Evolutionary conservation across 2,888 invertebrate species (phyloP), one percentile per base, ranked within the genome.

Genomic region (Antheraea assamensis): DNA sequence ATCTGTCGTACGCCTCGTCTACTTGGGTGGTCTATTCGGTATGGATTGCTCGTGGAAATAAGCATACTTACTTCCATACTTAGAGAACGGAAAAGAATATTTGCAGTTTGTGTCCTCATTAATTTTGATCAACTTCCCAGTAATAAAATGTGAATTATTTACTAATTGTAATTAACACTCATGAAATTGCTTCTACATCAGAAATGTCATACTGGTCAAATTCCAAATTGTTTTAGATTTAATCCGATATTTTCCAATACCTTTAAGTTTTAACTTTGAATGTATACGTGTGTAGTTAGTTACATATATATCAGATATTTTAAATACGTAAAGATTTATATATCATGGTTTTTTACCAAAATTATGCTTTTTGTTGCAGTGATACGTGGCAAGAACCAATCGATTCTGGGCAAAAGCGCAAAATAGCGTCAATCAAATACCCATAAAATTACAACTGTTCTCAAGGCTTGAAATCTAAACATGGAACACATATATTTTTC

Each of bases 11-110:
- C 30, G 35, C n/a, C 49, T 58, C 3, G 61, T 64, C 61, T 31
- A 47, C 24, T 31, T 73, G 73, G 70, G 73, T 73, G 73, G 73
- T 70, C 73, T 42, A 31, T 24, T 47, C 61, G 35, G 35, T 68
- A 68, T 35, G 35, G 68, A 8, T 68, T n/a, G 35, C n/a, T 19
- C 10, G 35, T 68, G 4, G 21, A 35, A 35, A 35, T 35, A 68
- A 35, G 68, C 21, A 21, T 35, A 35, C 68, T 31, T 31, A 13
- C 66, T 68, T n/a, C 21, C 31, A 17, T 30, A 30, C 30, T 8
- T 27, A 24, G 2, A 24, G 24, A 24, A 58, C 13, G 24, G 58
- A 58, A 58, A n/a, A 3, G 24, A 30, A 64, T 27, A 30, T 30
- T 17, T 64, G 30, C 61, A 64, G 30, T 17, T 8, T 58, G 27